Conservation (phyloP, 1,140 invertebrate species). For the Zaprionus camerounensis region DNA sequence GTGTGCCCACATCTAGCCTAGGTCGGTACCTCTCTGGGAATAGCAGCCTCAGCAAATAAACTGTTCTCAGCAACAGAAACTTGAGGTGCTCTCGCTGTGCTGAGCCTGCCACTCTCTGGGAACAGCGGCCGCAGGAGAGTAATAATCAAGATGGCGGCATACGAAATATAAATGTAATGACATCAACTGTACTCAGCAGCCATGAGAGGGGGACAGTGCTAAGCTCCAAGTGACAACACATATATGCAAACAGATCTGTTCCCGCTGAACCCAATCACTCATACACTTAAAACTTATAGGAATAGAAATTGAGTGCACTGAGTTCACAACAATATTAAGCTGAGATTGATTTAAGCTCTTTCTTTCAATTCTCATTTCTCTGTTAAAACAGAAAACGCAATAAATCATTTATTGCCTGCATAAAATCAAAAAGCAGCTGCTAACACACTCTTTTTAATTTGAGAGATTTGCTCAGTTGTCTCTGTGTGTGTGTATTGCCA, state of each 20-base stretch:
- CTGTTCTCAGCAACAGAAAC: not conserved
- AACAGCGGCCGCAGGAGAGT: not conserved
- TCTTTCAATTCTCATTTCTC: not conserved
- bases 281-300: not conserved
- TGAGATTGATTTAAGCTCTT: not conserved
- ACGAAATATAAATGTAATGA: not conserved
- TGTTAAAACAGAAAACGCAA: slow-evolving; percentile 4
- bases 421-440: slow-evolving; percentile 13
- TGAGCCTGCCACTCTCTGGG: not conserved
- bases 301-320: not conserved
- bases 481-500: not conserved
- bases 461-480: slow-evolving; percentile 14
- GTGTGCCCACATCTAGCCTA: too few species aligned
- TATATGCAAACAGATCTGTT: not conserved
- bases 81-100: not conserved
- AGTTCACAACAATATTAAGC: too few species aligned
- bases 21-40: too few species aligned
- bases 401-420: slow-evolving; percentile 13
- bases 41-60: not conserved
- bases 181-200: not conserved
- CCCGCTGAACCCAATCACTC: too few species aligned
- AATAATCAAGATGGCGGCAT: not conserved
- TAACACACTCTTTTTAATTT: slow-evolving; percentile 8
- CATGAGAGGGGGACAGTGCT: not conserved
- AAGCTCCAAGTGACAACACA: too few species aligned